Evolutionary conservation across 2,888 invertebrate genomes (phyloP), one percentile per base, ranked within the genome.

Genomic region (Sclerodermus sp.): DNA sequence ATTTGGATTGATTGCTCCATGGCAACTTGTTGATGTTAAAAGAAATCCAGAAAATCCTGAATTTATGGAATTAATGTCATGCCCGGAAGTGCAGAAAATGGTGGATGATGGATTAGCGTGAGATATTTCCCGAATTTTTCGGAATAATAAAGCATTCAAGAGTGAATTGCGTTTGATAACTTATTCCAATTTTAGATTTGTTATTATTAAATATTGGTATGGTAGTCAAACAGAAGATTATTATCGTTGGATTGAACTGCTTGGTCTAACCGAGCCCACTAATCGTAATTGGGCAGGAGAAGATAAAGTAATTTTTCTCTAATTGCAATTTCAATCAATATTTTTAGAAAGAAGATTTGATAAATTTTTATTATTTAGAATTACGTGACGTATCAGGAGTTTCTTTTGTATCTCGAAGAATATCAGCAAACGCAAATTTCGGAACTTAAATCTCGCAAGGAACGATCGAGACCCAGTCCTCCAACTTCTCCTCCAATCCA

Each of bases 91-190:
- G 14, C 87, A 87, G 64, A 86, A 88, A 68, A 87, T 89, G 85
- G 85, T 91, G 14, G 89, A 91, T 66, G 89, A 91, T 68, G 91
- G 90, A 17, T 81, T 91, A 18, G 87, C 89, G 89, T 90, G 78
- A 83, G 85, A 36, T 23, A 5, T 23, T 18, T 36, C 44, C 4
- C 40, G n/a, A n/a, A n/a, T n/a, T n/a, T n/a, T n/a, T n/a, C n/a
- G n/a, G n/a, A n/a, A n/a, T n/a, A n/a, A n/a, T n/a, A n/a, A n/a
- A n/a, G n/a, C n/a, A n/a, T n/a, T n/a, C n/a, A n/a, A n/a, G n/a
- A n/a, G n/a, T n/a, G n/a, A 32, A 4, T 36, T n/a, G 29, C 15
- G 13, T 37, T 43, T 43, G 16, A 32, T 39, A 23, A 23, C 44
- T 30, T 6, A 30, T 9, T 9, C 30, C 10, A 30, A 30, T 38